phyloP scores from a whole-genome alignment of 1,140 invertebrate genomes.

The Hyles euphorbiae region DNA sequence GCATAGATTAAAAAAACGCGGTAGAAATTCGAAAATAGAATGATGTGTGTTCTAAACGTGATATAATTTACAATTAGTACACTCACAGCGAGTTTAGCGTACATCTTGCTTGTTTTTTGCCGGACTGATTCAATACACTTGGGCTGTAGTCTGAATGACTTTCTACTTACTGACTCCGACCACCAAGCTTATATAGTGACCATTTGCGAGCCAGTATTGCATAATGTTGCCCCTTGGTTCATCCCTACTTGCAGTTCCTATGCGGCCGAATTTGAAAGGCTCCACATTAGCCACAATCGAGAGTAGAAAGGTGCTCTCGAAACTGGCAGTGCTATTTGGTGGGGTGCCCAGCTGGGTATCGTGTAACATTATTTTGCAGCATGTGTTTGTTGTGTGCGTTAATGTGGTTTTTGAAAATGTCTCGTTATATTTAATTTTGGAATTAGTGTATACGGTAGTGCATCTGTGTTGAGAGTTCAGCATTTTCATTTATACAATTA shows the following conservation, averaged over 20 bases:
- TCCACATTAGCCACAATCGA: constrained; percentile 10
- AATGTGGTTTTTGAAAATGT: neutral
- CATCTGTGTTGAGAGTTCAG: too few relatives aligned
- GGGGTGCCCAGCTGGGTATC: constrained; percentile 27
- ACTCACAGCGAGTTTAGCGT: constrained; percentile 70
- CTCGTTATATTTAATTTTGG: neutral
- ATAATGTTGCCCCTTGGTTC: constrained; percentile 63
- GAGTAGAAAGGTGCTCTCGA: constrained; percentile 30
- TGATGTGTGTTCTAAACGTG: neutral
- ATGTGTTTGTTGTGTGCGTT: neutral
- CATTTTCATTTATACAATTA: too few relatives aligned
- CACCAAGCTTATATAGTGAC: constrained; percentile 60
- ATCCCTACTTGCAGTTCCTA: constrained; percentile 59
- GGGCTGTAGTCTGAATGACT: constrained; percentile 50
- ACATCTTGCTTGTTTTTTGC: constrained; percentile 59
- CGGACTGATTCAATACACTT: constrained; percentile 64
- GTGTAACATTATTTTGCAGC: constrained; percentile 6
- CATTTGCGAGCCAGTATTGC: constrained; percentile 48
- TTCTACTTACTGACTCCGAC: constrained; percentile 48
- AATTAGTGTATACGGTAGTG: too few relatives aligned
- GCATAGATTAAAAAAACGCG: too few relatives aligned
- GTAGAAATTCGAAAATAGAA: too few relatives aligned
- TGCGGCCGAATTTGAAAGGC: constrained; percentile 54
- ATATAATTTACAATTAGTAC: neutral
- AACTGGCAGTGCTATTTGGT: constrained; percentile 40